phyloP scores from a whole-genome alignment of 2,888 invertebrate genomes.

The Heliconius charithonia region DNA sequence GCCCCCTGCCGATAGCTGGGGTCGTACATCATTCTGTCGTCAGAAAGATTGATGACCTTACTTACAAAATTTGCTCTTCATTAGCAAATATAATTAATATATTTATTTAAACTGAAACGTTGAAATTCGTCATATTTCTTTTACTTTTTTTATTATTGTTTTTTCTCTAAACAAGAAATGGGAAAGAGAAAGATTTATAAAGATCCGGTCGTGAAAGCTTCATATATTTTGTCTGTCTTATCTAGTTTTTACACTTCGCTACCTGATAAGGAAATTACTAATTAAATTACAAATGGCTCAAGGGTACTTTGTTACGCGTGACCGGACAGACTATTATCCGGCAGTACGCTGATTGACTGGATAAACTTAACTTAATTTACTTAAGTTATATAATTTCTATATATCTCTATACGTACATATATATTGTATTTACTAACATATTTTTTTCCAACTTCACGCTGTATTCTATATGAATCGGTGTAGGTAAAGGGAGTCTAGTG shows the following conservation, averaged over 20 bases:
- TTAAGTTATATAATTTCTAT: neutral
- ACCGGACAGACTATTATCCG: conserved; percentile 2
- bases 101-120: conserved; percentile 30
- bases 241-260: conserved; percentile 16
- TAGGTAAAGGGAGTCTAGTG: no score
- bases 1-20: conserved; percentile 44
- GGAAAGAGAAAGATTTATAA: neutral
- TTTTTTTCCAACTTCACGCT: no score
- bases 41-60: conserved; percentile 49
- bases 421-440: no score
- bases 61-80: conserved; percentile 49
- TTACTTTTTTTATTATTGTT: neutral
- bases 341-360: neutral
- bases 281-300: conserved; percentile 10
- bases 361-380: neutral
- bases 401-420: neutral
- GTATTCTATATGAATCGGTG: no score
- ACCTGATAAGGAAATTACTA: conserved; percentile 18
- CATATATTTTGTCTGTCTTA: conserved; percentile 12
- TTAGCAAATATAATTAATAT: conserved; percentile 48
- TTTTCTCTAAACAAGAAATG: neutral
- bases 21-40: conserved; percentile 48
- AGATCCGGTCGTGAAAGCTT: neutral
- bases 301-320: conserved; percentile 3
- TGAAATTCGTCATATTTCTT: neutral